These are phyloP conservation scores for Lipotes vexillifer DNA, from an alignment of 2,113 vertebrate species.

Conservation along the genomic window DNA sequence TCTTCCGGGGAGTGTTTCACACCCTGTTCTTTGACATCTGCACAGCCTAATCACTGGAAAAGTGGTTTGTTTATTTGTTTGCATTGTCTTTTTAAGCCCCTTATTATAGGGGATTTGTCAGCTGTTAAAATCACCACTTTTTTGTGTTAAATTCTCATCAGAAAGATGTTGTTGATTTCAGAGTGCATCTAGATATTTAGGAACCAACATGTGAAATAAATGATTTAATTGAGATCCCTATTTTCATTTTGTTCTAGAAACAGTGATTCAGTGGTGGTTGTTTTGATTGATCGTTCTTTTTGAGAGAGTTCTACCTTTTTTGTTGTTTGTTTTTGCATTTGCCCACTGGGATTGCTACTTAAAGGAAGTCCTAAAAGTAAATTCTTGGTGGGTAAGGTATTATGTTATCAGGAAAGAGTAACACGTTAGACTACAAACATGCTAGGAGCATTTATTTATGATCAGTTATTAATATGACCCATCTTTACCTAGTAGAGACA, in stretches of 20 bases:
- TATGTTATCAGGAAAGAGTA: conserved; percentile 32
- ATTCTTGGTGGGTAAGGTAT: not conserved
- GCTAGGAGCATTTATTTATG: not conserved
- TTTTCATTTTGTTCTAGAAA: conserved; percentile 18
- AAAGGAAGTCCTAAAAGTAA: conserved; percentile 28
- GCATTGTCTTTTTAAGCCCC: conserved; percentile 3
- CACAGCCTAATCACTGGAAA: conserved; percentile 17
- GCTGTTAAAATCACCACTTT: conserved; percentile 39
- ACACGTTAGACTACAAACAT: conserved; percentile 31
- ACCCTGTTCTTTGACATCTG: conserved; percentile 8
- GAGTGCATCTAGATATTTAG: not conserved
- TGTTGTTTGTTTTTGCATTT: not conserved
- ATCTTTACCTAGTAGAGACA: not conserved
- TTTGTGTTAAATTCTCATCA: conserved; percentile 38
- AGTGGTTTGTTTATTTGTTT: conserved; percentile 39
- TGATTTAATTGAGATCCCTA: conserved; percentile 8
- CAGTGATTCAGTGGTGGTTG: not conserved
- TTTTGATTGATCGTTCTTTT: not conserved
- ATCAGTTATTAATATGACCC: conserved; percentile 24
- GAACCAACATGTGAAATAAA: not conserved
- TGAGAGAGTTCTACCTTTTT: not conserved
- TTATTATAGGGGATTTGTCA: conserved; percentile 42
- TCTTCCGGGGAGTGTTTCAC: not conserved
- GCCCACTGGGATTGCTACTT: not conserved
- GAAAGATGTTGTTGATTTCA: conserved; percentile 32